phyloP scores from a whole-genome alignment of 2,888 invertebrate species.

The Drosophila nr. fundita region DNA sequence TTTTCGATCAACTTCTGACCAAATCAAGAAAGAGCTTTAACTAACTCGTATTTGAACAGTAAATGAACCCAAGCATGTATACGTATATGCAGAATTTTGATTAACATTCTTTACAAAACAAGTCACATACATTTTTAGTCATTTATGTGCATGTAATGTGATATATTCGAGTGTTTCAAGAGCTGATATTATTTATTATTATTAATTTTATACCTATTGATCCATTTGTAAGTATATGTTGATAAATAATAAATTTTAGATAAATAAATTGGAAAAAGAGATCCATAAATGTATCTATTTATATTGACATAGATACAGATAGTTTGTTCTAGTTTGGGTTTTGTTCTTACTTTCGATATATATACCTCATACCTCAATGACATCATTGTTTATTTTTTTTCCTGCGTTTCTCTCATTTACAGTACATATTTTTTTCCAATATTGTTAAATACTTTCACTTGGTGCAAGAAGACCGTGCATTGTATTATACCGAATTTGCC shows the following conservation, averaged over 20 bases:
- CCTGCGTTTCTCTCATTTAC: not conserved
- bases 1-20: slow-evolving; percentile 30
- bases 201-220: not conserved
- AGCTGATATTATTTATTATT: not conserved
- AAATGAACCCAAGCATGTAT: slow-evolving; percentile 58
- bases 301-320: not conserved
- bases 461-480: slow-evolving; percentile 69
- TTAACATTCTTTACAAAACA: slow-evolving; percentile 20
- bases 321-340: not conserved
- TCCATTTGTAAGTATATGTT: not conserved
- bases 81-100: slow-evolving; percentile 29
- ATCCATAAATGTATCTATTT: not conserved
- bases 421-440: slow-evolving; percentile 27
- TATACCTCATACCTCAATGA: slow-evolving; percentile 9
- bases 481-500: slow-evolving; percentile 50
- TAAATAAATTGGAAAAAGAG: not conserved
- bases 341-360: not conserved
- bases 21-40: slow-evolving; percentile 13
- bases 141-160: slow-evolving; percentile 24
- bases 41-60: slow-evolving; percentile 8
- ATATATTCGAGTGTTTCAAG: slow-evolving; percentile 8
- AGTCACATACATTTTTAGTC: slow-evolving; percentile 51
- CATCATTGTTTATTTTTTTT: slow-evolving; percentile 10
- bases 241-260: not conserved
- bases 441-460: slow-evolving; percentile 53